Evolutionary conservation across 2,113 vertebrate genomes (phyloP).

Genomic region (Tyrannus savana): DNA sequence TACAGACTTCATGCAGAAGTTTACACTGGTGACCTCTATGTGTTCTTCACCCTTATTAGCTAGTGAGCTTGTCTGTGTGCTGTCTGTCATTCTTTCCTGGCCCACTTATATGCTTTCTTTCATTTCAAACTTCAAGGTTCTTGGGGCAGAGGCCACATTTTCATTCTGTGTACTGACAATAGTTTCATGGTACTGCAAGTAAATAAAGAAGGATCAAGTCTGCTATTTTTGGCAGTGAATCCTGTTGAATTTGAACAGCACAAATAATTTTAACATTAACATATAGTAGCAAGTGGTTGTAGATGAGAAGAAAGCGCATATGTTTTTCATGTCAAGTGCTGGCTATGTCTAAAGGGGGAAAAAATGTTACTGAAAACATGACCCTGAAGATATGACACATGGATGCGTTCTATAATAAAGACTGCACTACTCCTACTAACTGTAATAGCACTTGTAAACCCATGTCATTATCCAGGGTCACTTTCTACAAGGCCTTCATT

Average conservation of each 20-base stretch:
- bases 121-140: background rate
- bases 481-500: background rate
- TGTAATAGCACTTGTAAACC: background rate
- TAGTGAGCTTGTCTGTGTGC: background rate
- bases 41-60: background rate
- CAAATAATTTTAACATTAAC: background rate
- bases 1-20: background rate
- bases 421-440: background rate
- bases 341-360: background rate
- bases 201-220: background rate
- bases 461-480: background rate
- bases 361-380: background rate
- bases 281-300: background rate
- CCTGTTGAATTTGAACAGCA: background rate
- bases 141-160: background rate
- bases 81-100: background rate
- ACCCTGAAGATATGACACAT: background rate
- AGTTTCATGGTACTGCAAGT: background rate
- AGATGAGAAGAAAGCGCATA: background rate
- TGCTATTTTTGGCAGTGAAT: background rate
- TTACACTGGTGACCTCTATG: background rate
- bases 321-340: background rate
- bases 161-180: background rate
- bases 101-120: background rate
- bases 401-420: background rate